phyloP scores from a whole-genome alignment of 2,797 vertebrate genomes.

The Myripristis jacobus region DNA sequence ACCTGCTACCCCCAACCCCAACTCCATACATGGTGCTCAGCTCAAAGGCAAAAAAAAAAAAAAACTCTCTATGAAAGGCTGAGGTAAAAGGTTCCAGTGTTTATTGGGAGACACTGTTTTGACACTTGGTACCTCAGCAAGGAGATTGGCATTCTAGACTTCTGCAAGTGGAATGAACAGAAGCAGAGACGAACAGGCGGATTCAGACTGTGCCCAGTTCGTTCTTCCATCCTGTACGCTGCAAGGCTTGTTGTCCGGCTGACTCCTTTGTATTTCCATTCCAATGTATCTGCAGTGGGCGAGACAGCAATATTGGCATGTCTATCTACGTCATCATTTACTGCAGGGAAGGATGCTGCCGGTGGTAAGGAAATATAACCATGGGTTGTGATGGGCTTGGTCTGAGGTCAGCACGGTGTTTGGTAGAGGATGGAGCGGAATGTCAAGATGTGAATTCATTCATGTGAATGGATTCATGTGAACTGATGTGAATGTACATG shows the following conservation, averaged over 20 bases:
- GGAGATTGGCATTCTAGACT: neutral
- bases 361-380: slow-evolving; percentile 35
- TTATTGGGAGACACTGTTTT: slow-evolving; percentile 22
- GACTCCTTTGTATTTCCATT: slow-evolving; percentile 2
- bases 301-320: slow-evolving; percentile 18
- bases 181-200: neutral
- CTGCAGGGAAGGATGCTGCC: slow-evolving; percentile 20
- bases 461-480: no score
- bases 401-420: slow-evolving; percentile 47
- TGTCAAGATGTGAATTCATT: slow-evolving; percentile 65
- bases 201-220: neutral
- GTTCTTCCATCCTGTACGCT: slow-evolving; percentile 5
- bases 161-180: neutral
- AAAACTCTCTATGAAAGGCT: slow-evolving; percentile 11
- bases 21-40: neutral
- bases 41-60: slow-evolving; percentile 3
- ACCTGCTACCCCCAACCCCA: slow-evolving; percentile 20
- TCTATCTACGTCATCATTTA: slow-evolving; percentile 32
- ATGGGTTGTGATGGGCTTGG: slow-evolving; percentile 36
- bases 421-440: slow-evolving; percentile 39
- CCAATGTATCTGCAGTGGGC: slow-evolving; percentile 9
- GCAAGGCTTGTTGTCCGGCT: slow-evolving; percentile 1
- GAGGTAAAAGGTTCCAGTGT: slow-evolving; percentile 6
- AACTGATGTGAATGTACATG: slow-evolving; percentile 62
- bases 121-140: slow-evolving; percentile 7